phyloP scores from a whole-genome alignment of 1,140 invertebrate species.

The Bradynema listronoti region DNA sequence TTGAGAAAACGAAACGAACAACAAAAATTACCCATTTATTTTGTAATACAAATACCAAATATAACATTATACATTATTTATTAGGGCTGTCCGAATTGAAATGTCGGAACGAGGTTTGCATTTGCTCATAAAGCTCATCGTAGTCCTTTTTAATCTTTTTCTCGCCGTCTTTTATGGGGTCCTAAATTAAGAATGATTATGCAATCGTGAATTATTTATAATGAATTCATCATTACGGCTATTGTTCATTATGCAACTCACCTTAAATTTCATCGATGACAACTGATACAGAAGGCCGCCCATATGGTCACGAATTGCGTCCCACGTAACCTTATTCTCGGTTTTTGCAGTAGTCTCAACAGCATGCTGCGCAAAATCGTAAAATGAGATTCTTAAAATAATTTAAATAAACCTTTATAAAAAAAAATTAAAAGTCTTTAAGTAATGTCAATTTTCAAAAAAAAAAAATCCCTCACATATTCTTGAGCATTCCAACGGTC shows the following conservation, averaged over 20 bases:
- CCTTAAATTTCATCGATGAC: constrained; percentile 99
- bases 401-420: not conserved
- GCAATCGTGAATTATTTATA: not conserved
- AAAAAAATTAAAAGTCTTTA: not conserved
- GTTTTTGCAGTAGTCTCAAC: constrained; percentile 94
- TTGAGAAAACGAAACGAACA: no score
- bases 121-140: constrained; percentile 85
- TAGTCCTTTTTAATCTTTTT: constrained; percentile 90
- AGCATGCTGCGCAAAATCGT: constrained; percentile 90
- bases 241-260: constrained; percentile 57
- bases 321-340: constrained; percentile 92
- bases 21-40: no score
- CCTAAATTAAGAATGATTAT: constrained; percentile 63
- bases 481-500: constrained; percentile 92
- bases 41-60: no score
- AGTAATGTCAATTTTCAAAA: not conserved
- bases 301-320: constrained; percentile 91
- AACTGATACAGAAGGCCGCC: constrained; percentile 90
- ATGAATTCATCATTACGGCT: not conserved
- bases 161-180: constrained; percentile 93
- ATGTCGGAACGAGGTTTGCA: constrained; percentile 89
- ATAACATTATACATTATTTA: no score
- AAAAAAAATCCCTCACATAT: constrained; percentile 66
- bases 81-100: no score
- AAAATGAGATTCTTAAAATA: constrained; percentile 72